These are phyloP conservation scores for Actenoides hombroni DNA, from an alignment of 2,113 vertebrate genomes.

Conservation along the genomic window DNA sequence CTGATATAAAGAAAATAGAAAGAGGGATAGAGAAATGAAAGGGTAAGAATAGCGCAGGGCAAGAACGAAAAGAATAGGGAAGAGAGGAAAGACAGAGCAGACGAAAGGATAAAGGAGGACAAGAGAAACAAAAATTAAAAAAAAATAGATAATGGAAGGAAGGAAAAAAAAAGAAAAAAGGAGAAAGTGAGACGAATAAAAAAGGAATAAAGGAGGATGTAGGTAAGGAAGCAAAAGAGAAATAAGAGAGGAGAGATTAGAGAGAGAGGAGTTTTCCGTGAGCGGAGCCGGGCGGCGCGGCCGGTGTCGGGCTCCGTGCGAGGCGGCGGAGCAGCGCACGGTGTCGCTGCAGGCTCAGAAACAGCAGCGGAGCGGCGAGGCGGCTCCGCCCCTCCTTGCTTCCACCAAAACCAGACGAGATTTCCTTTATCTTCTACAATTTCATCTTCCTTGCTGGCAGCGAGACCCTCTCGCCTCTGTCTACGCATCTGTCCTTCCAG, in stretches of 20 bases:
- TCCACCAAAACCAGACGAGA: not conserved
- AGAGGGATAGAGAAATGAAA: rapidly evolving
- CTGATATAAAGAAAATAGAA: rapidly evolving
- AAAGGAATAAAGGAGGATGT: no score
- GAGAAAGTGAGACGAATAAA: no score
- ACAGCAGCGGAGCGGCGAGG: not conserved
- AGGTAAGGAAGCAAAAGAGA: no score
- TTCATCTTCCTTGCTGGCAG: not conserved
- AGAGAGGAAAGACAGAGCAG: not conserved
- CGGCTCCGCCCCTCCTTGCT: not conserved
- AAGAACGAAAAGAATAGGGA: not conserved
- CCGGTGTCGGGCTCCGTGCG: not conserved
- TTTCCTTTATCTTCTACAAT: not conserved
- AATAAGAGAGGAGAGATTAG: no score
- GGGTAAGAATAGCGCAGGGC: rapidly evolving
- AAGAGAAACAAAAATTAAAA: no score
- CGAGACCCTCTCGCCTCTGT: not conserved
- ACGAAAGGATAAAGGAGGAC: no score
- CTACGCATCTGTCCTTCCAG: not conserved
- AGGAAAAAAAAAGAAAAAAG: no score
- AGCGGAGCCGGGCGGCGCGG: no score
- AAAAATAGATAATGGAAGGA: no score
- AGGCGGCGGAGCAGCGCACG: not conserved
- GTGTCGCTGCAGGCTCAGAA: not conserved
- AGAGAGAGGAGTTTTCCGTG: no score